These are phyloP conservation scores for Macaca mulatta DNA, from an alignment of 2,113 vertebrate genomes.

Conservation along the genomic window DNA sequence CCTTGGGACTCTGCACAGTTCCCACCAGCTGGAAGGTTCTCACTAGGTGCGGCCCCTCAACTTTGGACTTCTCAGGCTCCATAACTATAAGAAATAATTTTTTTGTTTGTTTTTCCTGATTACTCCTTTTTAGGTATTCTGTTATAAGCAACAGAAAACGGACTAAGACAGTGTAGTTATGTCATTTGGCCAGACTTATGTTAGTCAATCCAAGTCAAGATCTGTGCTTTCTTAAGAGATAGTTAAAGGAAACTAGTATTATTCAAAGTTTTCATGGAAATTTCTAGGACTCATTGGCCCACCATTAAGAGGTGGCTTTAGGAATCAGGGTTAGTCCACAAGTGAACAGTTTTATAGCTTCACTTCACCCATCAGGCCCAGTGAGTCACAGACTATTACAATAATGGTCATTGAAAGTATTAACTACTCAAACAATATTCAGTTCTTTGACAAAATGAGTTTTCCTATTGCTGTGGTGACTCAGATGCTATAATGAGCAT, in stretches of 20 bases:
- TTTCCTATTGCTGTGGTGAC: neutral
- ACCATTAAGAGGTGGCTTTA: neutral
- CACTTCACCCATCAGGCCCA: neutral
- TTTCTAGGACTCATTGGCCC: neutral
- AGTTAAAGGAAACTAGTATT: neutral
- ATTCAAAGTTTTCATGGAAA: neutral
- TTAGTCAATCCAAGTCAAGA: neutral
- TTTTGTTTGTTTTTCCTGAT: neutral
- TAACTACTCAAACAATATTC: neutral
- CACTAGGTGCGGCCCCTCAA: neutral
- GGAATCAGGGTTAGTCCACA: neutral
- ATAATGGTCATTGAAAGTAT: neutral
- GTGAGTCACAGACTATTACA: neutral
- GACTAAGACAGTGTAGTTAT: neutral
- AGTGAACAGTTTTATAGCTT: slow-evolving; percentile 14
- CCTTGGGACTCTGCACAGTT: neutral
- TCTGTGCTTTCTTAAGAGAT: neutral
- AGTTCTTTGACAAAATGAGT: neutral
- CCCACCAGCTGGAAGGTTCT: neutral
- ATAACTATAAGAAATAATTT: neutral
- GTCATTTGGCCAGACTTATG: neutral
- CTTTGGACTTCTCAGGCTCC: neutral
- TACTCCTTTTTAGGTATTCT: neutral
- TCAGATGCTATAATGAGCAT: neutral
- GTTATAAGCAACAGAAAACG: neutral